Percentiles rank a stretch among this genome's conserved stretches.
These are phyloP conservation scores for Lepus americanus DNA, from an alignment of 2,113 vertebrate species.

Conservation along the genomic window DNA sequence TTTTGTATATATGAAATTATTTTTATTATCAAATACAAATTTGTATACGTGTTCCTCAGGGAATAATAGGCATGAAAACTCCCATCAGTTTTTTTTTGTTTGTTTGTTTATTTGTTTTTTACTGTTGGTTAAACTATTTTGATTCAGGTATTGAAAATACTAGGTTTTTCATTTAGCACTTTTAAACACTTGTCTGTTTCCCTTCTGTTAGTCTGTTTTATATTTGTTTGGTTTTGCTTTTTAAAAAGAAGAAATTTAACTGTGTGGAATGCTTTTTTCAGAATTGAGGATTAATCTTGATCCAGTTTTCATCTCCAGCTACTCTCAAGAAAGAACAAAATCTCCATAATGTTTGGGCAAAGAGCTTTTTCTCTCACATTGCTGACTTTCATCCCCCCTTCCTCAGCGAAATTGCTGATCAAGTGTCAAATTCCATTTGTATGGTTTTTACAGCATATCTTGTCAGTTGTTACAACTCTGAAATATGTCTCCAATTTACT, in stretches of 20 bases:
- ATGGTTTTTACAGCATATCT: slow-evolving; percentile 55
- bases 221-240: neutral
- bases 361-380: neutral
- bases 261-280: neutral
- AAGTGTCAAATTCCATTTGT: slow-evolving; percentile 63
- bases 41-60: neutral
- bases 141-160: neutral
- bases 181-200: neutral
- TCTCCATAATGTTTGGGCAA: neutral
- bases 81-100: neutral
- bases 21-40: neutral
- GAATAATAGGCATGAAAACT: neutral
- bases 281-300: neutral
- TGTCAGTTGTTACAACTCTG: slow-evolving; percentile 71
- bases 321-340: slow-evolving; percentile 35
- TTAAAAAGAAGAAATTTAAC: neutral
- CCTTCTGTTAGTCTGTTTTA: neutral
- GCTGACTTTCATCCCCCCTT: slow-evolving; percentile 28
- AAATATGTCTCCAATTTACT: slow-evolving; percentile 68
- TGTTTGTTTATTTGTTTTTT: neutral
- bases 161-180: neutral
- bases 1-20: neutral
- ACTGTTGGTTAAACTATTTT: neutral
- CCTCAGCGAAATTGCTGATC: slow-evolving; percentile 54
- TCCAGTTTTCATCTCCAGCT: neutral